These are phyloP conservation scores for Phania funesta DNA, from an alignment of 2,888 invertebrate genomes.

Conservation along the genomic window DNA sequence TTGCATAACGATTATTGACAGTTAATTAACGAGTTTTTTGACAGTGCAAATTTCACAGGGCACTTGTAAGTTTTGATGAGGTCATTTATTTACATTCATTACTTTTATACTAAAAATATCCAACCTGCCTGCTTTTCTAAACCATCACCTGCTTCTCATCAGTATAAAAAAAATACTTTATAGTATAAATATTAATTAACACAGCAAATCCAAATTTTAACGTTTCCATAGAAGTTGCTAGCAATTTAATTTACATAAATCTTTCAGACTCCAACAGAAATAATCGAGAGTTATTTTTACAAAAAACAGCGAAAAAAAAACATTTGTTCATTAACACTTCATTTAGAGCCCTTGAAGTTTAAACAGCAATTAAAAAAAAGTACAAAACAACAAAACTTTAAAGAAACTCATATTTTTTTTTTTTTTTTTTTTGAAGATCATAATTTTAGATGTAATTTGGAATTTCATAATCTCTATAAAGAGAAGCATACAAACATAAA, in stretches of 20 bases:
- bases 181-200: background rate
- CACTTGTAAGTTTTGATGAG: background rate
- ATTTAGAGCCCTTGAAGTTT: constrained; percentile 43
- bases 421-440: constrained; percentile 53
- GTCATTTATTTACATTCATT: background rate
- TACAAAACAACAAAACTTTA: constrained; percentile 21
- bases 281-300: constrained; percentile 17
- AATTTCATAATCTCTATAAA: constrained; percentile 42
- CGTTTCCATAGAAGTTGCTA: background rate
- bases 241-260: constrained; percentile 38
- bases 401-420: background rate
- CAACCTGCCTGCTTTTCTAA: no score
- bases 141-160: no score
- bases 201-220: constrained; percentile 3
- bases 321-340: constrained; percentile 51
- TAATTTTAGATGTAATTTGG: constrained; percentile 45
- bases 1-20: background rate
- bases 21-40: background rate
- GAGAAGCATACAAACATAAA: background rate
- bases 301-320: constrained; percentile 1
- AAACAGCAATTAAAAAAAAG: no score
- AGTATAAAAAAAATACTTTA: no score
- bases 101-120: no score
- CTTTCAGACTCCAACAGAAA: constrained; percentile 10
- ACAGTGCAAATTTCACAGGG: background rate